These are phyloP conservation scores for Euwallacea similis DNA, from an alignment of 1,140 invertebrate species.

Conservation along the genomic window DNA sequence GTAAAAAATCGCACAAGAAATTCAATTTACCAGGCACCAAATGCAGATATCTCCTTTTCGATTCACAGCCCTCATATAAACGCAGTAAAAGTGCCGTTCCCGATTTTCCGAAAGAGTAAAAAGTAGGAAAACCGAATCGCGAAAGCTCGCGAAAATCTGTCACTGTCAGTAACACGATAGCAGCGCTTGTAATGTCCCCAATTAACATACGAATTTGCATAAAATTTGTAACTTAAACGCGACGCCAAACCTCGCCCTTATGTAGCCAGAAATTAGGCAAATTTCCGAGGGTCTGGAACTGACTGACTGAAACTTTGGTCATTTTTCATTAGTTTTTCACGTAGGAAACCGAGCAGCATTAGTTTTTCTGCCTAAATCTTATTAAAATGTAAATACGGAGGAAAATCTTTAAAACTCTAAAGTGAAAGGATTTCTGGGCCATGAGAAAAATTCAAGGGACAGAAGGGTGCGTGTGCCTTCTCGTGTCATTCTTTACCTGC, in stretches of 20 bases:
- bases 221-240: slow-evolving; percentile 36
- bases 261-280: slow-evolving; percentile 37
- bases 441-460: slow-evolving; percentile 22
- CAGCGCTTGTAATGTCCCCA: slow-evolving; percentile 34
- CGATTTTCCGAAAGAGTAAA: slow-evolving; percentile 36
- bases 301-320: slow-evolving; percentile 28
- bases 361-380: not conserved
- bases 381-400: not conserved
- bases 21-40: too few species aligned
- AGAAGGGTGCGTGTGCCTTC: slow-evolving; percentile 33
- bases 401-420: not conserved
- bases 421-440: not conserved
- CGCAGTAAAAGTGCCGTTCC: slow-evolving; percentile 5
- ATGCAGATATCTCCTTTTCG: too few species aligned
- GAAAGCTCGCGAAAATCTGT: slow-evolving; percentile 35
- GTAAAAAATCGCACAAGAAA: too few species aligned
- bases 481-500: slow-evolving; percentile 36
- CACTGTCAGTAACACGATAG: slow-evolving; percentile 32
- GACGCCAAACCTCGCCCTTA: slow-evolving; percentile 20
- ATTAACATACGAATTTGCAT: slow-evolving; percentile 40
- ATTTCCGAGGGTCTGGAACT: slow-evolving; percentile 23
- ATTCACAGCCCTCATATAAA: not conserved
- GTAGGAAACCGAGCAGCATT: not conserved
- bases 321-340: slow-evolving; percentile 32
- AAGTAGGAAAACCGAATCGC: slow-evolving; percentile 18